Evolutionary conservation across 2,113 vertebrate species (phyloP), one percentile per base, ranked within the genome.

Genomic region (Rhynchomys soricoides): DNA sequence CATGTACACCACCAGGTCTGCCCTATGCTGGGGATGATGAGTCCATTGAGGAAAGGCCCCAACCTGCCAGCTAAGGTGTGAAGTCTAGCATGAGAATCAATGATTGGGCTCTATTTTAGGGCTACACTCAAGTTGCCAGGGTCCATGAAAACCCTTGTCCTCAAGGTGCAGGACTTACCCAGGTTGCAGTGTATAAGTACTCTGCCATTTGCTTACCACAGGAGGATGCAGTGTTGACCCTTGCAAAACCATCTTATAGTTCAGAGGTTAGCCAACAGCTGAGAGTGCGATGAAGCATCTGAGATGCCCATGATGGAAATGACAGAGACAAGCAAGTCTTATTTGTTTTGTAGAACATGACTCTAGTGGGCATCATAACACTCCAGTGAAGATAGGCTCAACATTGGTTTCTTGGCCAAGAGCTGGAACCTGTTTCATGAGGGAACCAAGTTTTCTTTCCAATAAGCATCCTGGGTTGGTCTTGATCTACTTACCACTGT

Each of bases 1-100:
- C 95, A 99, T 99, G 97, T 98, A 98, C 55, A 99, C 99, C 98
- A 99, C 98, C 99, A 99, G 98, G 99, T 98, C 98, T 99, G n/a
- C 99, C 62, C 62, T 98, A 99, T 31, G 98, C 98, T 37, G 98
- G 99, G 89, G 98, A 98, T 96, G 98, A 98, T 96, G 98, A 98
- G 98, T 99, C 96, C 98, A 99, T 59, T 19, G 19, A n/a, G 57
- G 19, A 22, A 59, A 59, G 19, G 57, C 19, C 19, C 57, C 19
- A 59, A 59, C 57, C 57, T 59, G 5, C 19, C 57, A 99, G 99
- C 21, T 99, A 99, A 98, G 98, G 99, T 73, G 99, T 99, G 99
- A 98, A 99, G 62, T 99, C 99, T 0, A 98, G 89, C 99, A 99
- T 97, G 99, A 99, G 98, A 98, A 99, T 91, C 98, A 99, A 97